These are phyloP conservation scores for Mustela lutreola DNA, from an alignment of 2,113 vertebrate genomes.

Conservation along the genomic window DNA sequence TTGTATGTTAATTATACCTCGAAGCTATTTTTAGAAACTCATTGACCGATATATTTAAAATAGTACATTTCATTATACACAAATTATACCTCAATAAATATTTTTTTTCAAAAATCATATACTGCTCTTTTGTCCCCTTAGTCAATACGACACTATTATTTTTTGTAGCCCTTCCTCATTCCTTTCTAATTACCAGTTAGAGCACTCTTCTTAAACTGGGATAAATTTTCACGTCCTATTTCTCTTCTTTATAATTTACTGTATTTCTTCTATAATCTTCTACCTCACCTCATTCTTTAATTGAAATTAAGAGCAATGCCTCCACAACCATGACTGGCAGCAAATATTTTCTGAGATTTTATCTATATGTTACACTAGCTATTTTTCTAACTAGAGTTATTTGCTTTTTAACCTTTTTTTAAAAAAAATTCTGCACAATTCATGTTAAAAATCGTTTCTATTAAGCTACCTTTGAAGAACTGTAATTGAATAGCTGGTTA, in stretches of 20 bases:
- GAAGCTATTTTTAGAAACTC: background rate
- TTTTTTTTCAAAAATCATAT: background rate
- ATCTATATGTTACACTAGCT: background rate
- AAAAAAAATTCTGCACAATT: background rate
- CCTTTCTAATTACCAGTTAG: background rate
- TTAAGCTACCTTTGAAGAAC: background rate
- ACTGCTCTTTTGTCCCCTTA: background rate
- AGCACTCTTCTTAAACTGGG: background rate
- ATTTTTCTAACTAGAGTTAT: background rate
- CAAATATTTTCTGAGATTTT: background rate
- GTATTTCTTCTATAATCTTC: background rate
- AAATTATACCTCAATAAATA: background rate
- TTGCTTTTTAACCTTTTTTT: background rate
- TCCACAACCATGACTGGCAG: background rate
- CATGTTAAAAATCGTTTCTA: background rate
- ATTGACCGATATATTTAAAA: background rate
- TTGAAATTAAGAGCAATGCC: background rate
- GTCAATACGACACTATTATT: too few species aligned
- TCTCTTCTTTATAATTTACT: background rate
- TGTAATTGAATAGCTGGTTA: background rate
- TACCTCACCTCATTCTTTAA: background rate
- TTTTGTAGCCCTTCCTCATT: background rate
- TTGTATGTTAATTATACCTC: background rate
- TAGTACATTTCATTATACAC: background rate
- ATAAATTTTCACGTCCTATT: background rate